These are phyloP conservation scores for Hypolimnas misippus DNA, from an alignment of 2,888 invertebrate species.

Conservation along the genomic window DNA sequence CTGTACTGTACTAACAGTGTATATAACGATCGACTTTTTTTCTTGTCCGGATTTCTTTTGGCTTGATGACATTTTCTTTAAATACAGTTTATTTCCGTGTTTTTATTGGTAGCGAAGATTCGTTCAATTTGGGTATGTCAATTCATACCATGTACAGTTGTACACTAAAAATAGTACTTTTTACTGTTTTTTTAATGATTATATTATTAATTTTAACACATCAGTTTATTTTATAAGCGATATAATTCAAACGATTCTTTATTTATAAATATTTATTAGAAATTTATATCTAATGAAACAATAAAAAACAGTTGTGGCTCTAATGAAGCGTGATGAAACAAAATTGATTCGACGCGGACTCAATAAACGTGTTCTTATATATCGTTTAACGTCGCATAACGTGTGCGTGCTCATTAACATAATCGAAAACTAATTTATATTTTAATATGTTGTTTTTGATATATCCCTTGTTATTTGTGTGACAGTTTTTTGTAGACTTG, in stretches of 20 bases:
- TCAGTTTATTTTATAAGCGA: background rate
- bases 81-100: too few relatives aligned
- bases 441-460: background rate
- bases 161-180: too few relatives aligned
- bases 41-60: background rate
- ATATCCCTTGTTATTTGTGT: background rate
- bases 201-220: too few relatives aligned
- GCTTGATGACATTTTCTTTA: too few relatives aligned
- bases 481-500: background rate
- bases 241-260: background rate
- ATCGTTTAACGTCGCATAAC: slow-evolving; percentile 8
- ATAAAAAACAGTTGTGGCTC: slow-evolving; percentile 7
- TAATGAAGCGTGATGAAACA: slow-evolving; percentile 13
- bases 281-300: slow-evolving; percentile 1
- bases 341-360: slow-evolving; percentile 18
- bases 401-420: slow-evolving; percentile 1
- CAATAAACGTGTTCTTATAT: slow-evolving; percentile 13
- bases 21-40: too few relatives aligned
- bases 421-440: slow-evolving; percentile 9
- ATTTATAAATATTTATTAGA: slow-evolving; percentile 9
- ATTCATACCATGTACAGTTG: too few relatives aligned
- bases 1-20: too few relatives aligned
- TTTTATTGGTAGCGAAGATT: too few relatives aligned
- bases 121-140: too few relatives aligned
- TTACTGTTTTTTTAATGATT: background rate